Base-by-base conservation (phyloP, 2,888 invertebrate species). In the Charanyca ferruginea region DNA sequence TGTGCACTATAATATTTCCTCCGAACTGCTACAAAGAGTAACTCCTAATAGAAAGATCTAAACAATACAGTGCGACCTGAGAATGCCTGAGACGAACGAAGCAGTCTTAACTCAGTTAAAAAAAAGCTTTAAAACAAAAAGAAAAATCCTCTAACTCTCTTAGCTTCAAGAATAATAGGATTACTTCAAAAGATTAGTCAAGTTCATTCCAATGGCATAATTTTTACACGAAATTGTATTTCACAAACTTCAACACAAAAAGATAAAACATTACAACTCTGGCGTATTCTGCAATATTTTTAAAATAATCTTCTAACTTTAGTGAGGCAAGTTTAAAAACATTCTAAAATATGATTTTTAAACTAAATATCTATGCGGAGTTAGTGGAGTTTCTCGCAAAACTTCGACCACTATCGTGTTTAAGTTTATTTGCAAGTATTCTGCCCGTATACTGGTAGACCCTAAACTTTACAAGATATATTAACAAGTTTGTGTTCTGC, bases 401-500 rank as follows among this genome's bases (percentile, higher is more conserved):
- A 77, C 68, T 82, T 66, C 22, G 51, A 16, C 70, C 62, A 44
- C 48, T 73, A 66, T 80, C 75, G 18, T 62, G 48, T 2, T 22
- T 35, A 75, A 80, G 65, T 81, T 80, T 60, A 65, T 65, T 61
- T 41, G 42, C 52, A 73, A 73, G 73, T 66, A 67, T 71, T 53
- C 61, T 52, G 48, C 80, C 71, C 71, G 65, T 66, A 83, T 70
- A 48, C 38, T 38, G 38, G 38, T 38, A 38, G 68, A 63, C 41
- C 22, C 11, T 52, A 77, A 77, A 77, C 62, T 74, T 61, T 62
- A 41, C n/a, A 35, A 71, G 47, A 62, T 66, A 72, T 66, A 66
- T 65, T 61, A 49, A 16, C 8, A 58, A 73, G 51, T 73, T 76
- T 42, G 47, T 51, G 45, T 48, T 52, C 59, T 18, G 20, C 41